Conservation (phyloP, 2,888 invertebrate species). For the Acanthosoma haemorrhoidale region DNA sequence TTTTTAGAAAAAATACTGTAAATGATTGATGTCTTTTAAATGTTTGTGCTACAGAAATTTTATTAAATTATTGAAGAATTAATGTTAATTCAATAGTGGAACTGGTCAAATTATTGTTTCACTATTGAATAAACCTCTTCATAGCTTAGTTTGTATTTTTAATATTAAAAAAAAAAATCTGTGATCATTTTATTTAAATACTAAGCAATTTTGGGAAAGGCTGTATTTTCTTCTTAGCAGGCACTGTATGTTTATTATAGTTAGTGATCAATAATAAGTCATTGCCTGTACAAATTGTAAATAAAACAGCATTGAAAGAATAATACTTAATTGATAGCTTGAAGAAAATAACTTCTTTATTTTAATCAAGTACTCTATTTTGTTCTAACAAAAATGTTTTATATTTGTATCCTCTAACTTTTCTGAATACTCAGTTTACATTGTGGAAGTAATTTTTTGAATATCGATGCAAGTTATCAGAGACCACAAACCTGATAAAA, state of each 20-base stretch:
- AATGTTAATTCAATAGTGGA: not conserved
- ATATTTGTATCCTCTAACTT: too few relatives aligned
- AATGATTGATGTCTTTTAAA: not conserved
- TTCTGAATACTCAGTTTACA: too few relatives aligned
- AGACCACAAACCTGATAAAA: too few relatives aligned
- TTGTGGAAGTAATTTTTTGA: too few relatives aligned
- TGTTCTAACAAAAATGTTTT: too few relatives aligned
- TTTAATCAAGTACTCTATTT: too few relatives aligned
- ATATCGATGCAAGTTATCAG: too few relatives aligned
- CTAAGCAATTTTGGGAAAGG: not conserved
- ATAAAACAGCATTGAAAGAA: too few relatives aligned
- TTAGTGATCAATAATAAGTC: too few relatives aligned
- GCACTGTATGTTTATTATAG: not conserved
- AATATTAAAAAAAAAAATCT: constrained; percentile 7
- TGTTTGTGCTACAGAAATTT: not conserved
- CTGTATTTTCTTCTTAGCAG: not conserved
- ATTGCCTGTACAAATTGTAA: too few relatives aligned
- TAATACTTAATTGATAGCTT: too few relatives aligned
- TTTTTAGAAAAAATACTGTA: not conserved
- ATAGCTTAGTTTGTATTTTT: not conserved
- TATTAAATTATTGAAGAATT: not conserved
- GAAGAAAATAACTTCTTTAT: too few relatives aligned
- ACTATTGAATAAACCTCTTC: not conserved
- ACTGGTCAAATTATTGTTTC: not conserved
- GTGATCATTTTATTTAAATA: not conserved